Conservation (phyloP, 2,888 invertebrate genomes). For the Xestia xanthographa region DNA sequence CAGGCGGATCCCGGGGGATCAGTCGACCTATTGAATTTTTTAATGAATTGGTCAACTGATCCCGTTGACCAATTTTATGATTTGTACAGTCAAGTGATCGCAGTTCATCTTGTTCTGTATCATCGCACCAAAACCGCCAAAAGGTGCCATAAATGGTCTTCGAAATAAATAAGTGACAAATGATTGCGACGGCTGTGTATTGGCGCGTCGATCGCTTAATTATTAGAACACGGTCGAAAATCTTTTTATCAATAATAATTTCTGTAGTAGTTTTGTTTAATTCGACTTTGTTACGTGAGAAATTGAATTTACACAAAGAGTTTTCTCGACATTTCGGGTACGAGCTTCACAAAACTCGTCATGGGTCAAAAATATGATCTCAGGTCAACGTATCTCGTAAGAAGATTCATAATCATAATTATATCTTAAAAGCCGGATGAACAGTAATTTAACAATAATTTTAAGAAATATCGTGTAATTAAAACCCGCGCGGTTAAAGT, state of each 20-base stretch:
- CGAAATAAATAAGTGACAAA: not conserved
- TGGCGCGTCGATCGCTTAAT: too few species aligned
- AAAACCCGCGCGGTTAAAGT: slow-evolving; percentile 38
- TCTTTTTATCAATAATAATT: not conserved
- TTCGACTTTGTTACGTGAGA: not conserved
- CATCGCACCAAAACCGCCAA: not conserved
- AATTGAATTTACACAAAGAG: not conserved
- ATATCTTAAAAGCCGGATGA: slow-evolving; percentile 57
- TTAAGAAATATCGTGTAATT: slow-evolving; percentile 60
- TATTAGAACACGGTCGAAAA: not conserved
- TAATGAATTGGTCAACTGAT: too few species aligned
- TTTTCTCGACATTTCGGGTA: not conserved
- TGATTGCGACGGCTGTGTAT: not conserved
- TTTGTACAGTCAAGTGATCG: too few species aligned
- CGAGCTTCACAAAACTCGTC: not conserved
- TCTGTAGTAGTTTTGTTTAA: not conserved
- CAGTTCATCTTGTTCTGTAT: not conserved
- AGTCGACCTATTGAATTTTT: too few species aligned
- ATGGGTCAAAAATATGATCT: slow-evolving; percentile 35
- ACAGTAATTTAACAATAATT: slow-evolving; percentile 50
- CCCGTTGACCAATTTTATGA: too few species aligned
- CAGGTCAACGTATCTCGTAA: slow-evolving; percentile 51
- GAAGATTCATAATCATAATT: slow-evolving; percentile 37
- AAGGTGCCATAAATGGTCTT: not conserved
- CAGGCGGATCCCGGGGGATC: too few species aligned